Base-by-base conservation (phyloP, 2,888 invertebrate species). In the Dione vanillae region DNA sequence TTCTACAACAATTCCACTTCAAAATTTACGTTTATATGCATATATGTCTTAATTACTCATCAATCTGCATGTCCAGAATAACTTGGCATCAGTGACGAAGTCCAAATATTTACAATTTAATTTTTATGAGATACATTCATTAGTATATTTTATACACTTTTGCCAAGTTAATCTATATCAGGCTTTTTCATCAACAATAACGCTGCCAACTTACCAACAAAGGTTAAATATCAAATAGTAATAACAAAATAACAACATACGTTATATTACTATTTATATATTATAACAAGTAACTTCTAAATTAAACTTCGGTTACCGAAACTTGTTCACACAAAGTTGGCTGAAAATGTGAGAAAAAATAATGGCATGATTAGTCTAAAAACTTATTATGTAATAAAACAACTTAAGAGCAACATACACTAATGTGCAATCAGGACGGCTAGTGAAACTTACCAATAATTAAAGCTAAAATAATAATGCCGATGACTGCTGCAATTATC, bases 401-500 rank as follows among this genome's bases (percentile, higher is more conserved):
- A 75, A 77, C 65, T 73, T 74, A 72, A 78, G 72, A 78, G 75
- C 76, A 76, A 77, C 74, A 74, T 72, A 69, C 72, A 77, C 77
- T 77, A 78, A 80, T 78, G 81, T 80, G 78, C 73, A 70, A 9
- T n/a, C 27, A 41, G 11, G n/a, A n/a, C 41, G 61, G 8, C 7
- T 56, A 16, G 5, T 51, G 27, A 20, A 58, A 87, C 97, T 96
- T 94, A 98, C 98, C 97, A 88, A 97, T 97, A 87, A 98, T 97
- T 86, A 98, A 96, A 83, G 96, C 97, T 87, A 97, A 92, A 86
- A 97, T 95, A 82, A 97, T 95, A 82, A 96, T 95, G 75, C 96
- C 97, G 89, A 97, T 97, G 65, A 97, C 95, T 76, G 97, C 97
- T 91, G 97, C 96, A 79, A 97, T 97, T 82, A 97, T 97, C 97